Evolutionary conservation across 2,113 vertebrate species (phyloP).

Genomic region (Piprites chloris): DNA sequence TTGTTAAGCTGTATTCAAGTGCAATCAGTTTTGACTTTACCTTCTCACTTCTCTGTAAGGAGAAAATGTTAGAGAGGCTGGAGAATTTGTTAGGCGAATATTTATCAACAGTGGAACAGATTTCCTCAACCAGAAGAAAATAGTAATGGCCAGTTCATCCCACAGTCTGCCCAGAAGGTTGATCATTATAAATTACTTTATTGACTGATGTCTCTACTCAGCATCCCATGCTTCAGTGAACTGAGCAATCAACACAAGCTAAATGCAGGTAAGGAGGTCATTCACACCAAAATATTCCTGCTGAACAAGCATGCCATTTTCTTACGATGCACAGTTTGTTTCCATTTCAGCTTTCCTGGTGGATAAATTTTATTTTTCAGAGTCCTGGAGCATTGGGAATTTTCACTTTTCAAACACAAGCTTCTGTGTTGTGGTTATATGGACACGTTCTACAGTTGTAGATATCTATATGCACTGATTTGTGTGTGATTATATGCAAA

Average conservation of each 20-base stretch:
- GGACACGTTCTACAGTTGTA: neutral
- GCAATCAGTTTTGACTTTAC: neutral
- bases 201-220: slow-evolving; percentile 53
- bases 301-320: neutral
- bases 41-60: neutral
- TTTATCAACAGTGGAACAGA: neutral
- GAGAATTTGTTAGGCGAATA: neutral
- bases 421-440: neutral
- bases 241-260: slow-evolving; percentile 38
- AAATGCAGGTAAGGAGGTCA: slow-evolving; percentile 13
- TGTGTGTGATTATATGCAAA: neutral
- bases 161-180: neutral
- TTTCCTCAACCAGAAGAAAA: neutral
- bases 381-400: neutral
- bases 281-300: neutral
- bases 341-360: neutral
- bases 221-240: slow-evolving; percentile 46
- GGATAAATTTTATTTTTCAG: neutral
- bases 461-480: neutral
- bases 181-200: slow-evolving; percentile 63
- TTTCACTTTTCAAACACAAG: neutral
- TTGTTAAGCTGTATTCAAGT: neutral
- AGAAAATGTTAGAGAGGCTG: slow-evolving; percentile 4
- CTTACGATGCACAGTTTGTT: neutral
- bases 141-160: slow-evolving; percentile 16